Evolutionary conservation across 2,113 vertebrate species (phyloP).

Genomic region (Pipra filicauda): DNA sequence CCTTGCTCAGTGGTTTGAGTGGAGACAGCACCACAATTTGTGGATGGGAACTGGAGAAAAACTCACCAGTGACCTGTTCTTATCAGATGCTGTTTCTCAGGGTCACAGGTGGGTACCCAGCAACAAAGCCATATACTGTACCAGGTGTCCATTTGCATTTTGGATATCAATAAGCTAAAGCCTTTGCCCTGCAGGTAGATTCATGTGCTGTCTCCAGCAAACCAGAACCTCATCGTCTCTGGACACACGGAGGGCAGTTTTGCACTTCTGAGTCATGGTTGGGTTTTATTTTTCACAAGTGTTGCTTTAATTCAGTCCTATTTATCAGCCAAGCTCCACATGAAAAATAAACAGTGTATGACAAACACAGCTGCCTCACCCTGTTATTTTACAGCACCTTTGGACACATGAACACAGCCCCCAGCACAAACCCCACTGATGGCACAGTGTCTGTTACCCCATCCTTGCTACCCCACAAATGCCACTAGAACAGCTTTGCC

Average conservation of each 20-base stretch:
- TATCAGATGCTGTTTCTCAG: constrained; percentile 4
- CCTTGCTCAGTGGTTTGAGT: background rate
- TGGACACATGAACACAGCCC: too few relatives aligned
- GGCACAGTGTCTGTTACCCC: background rate
- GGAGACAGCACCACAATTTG: background rate
- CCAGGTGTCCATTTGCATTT: background rate
- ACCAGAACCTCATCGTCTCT: constrained; percentile 26
- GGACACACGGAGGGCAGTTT: constrained; percentile 38
- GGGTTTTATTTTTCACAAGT: constrained; percentile 43
- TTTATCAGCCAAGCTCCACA: constrained; percentile 7
- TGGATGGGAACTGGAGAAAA: background rate
- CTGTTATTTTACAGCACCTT: background rate
- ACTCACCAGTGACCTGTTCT: background rate
- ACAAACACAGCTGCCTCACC: background rate
- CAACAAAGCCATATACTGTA: constrained; percentile 70
- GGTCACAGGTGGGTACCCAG: constrained; percentile 4
- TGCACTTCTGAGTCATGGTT: constrained; percentile 45
- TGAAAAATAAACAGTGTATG: background rate
- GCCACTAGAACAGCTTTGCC: background rate
- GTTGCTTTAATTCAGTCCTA: constrained; percentile 13
- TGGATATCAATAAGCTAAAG: constrained; percentile 9
- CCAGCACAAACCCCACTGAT: background rate
- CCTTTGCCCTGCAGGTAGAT: constrained; percentile 64
- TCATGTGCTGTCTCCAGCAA: background rate
- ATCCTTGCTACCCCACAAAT: background rate